Conservation (phyloP, 2,797 vertebrate genomes). For the Phyllotis vaccarum region DNA sequence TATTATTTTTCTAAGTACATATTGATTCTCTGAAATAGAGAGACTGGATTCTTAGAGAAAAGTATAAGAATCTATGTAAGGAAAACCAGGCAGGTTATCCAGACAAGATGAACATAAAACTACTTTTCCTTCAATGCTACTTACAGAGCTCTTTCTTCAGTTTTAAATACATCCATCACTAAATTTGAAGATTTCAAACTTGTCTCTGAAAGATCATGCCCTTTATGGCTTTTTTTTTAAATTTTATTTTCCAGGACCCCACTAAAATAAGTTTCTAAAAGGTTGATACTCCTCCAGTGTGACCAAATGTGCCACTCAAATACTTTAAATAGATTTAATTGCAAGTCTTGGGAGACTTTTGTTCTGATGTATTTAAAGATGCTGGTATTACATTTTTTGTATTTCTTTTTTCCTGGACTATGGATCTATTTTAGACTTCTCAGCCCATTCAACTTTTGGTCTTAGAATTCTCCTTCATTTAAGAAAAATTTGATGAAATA, state of each 20-base stretch:
- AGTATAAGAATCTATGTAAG: neutral
- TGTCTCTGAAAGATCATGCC: neutral
- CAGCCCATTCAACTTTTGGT: neutral
- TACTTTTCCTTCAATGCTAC: neutral
- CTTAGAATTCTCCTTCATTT: neutral
- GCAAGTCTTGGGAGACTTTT: constrained; percentile 51
- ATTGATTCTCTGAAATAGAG: neutral
- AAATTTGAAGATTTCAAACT: constrained; percentile 54
- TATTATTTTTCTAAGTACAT: neutral
- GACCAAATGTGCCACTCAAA: constrained; percentile 18
- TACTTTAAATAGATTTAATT: constrained; percentile 71
- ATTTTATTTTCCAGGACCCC: constrained; percentile 21
- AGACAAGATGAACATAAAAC: neutral
- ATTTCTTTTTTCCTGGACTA: constrained; percentile 6
- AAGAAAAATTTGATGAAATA: neutral
- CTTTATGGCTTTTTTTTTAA: neutral
- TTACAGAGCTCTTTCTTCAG: neutral
- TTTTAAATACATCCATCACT: constrained; percentile 9
- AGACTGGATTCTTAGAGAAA: neutral
- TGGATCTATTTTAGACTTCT: neutral
- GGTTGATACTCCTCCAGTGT: neutral
- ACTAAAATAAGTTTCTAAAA: constrained; percentile 23
- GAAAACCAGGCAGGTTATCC: neutral
- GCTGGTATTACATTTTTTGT: neutral
- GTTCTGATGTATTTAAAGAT: constrained; percentile 62